Evolutionary conservation across 2,113 vertebrate species (phyloP).

Genomic region (Eulacestoma nigropectus): DNA sequence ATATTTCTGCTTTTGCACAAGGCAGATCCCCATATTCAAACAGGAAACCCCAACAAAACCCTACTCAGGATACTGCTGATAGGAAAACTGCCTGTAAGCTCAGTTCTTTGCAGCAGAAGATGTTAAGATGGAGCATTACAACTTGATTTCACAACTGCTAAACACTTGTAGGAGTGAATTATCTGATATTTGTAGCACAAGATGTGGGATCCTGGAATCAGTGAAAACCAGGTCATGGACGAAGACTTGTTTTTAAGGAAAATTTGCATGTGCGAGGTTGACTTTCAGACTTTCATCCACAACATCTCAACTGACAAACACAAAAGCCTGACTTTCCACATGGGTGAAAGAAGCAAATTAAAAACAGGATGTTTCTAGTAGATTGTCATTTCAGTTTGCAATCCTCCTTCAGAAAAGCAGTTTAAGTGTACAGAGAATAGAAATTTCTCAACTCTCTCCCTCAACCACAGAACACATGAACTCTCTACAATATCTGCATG

Average conservation of each 20-base stretch:
- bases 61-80: not conserved
- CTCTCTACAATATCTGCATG: not conserved
- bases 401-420: not conserved
- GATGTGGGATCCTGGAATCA: not conserved
- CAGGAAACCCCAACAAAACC: not conserved
- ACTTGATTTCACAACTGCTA: not conserved
- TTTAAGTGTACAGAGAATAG: not conserved
- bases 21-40: not conserved
- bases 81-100: not conserved
- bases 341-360: not conserved
- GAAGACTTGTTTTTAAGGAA: not conserved
- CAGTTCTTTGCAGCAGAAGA: not conserved
- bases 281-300: not conserved
- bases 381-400: not conserved
- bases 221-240: not conserved
- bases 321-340: not conserved
- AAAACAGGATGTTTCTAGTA: not conserved
- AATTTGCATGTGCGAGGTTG: not conserved
- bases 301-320: not conserved
- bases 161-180: not conserved
- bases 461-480: not conserved
- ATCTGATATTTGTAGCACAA: not conserved
- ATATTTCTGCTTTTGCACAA: not conserved
- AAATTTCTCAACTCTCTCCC: not conserved
- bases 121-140: not conserved